Evolutionary conservation across 2,888 invertebrate genomes (phyloP).

Genomic region (Heliconius hortense): DNA sequence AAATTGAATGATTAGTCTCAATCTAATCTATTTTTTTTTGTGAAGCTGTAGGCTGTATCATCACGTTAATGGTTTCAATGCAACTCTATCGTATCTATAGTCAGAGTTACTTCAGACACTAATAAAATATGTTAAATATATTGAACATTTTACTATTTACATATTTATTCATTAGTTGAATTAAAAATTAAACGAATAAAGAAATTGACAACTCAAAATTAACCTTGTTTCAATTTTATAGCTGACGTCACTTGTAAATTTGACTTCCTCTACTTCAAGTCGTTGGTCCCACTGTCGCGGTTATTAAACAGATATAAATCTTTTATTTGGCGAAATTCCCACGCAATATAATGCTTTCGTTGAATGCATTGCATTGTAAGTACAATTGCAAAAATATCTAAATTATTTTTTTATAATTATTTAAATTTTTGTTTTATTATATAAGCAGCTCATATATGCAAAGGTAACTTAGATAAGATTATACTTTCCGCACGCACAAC

Average conservation of each 20-base stretch:
- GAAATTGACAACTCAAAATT: not conserved
- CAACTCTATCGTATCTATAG: too few species aligned
- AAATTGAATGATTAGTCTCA: too few species aligned
- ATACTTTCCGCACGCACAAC: too few species aligned
- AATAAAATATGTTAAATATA: too few species aligned
- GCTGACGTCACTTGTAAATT: not conserved
- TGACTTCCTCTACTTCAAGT: constrained; percentile 11
- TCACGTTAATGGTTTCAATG: too few species aligned
- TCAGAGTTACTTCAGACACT: too few species aligned
- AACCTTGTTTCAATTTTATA: not conserved
- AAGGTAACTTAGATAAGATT: too few species aligned
- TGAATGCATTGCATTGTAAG: not conserved
- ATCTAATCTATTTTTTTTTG: too few species aligned
- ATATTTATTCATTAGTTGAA: not conserved
- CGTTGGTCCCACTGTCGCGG: constrained; percentile 22
- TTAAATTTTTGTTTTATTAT: too few species aligned
- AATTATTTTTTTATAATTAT: not conserved
- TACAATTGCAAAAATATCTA: constrained; percentile 1
- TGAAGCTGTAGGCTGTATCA: too few species aligned
- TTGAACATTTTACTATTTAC: too few species aligned
- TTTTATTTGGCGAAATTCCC: constrained; percentile 27
- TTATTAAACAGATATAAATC: constrained; percentile 22
- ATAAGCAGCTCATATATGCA: too few species aligned
- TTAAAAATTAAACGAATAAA: not conserved
- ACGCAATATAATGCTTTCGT: constrained; percentile 14